Evolutionary conservation across 2,113 vertebrate genomes (phyloP).

Genomic region (Chaetorhynchus papuensis): DNA sequence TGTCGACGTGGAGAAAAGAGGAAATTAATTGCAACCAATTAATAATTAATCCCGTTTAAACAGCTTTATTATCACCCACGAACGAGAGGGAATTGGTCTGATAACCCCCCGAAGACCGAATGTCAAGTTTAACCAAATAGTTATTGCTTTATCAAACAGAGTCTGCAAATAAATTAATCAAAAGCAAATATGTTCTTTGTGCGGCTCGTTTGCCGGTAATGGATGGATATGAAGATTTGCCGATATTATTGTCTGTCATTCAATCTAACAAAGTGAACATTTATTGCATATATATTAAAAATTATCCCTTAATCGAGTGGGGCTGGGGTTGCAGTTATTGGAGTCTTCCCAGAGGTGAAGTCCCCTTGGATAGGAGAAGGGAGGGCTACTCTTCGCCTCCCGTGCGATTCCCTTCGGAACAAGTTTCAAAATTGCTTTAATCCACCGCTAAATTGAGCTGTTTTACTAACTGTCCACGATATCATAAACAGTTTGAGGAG

Average conservation of each 20-base stretch:
- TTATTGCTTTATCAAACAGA: slow-evolving; percentile 98
- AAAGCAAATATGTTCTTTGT: slow-evolving; percentile 85
- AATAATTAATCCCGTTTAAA: slow-evolving; percentile 87
- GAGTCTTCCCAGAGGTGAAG: slow-evolving; percentile 94
- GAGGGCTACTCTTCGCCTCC: slow-evolving; percentile 38
- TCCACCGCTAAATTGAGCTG: slow-evolving; percentile 79
- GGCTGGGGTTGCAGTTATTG: slow-evolving; percentile 92
- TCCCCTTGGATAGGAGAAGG: slow-evolving; percentile 82
- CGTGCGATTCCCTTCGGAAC: slow-evolving; percentile 84
- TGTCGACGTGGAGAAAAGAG: slow-evolving; percentile 53
- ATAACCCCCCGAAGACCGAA: slow-evolving; percentile 84
- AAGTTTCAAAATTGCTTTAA: slow-evolving; percentile 84
- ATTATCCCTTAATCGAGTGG: slow-evolving; percentile 95
- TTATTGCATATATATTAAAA: slow-evolving; percentile 99
- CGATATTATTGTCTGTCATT: slow-evolving; percentile 99
- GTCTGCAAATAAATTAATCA: slow-evolving; percentile 98
- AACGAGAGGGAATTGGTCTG: slow-evolving; percentile 79
- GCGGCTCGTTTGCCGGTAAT: slow-evolving; percentile 91
- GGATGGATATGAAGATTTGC: slow-evolving; percentile 95
- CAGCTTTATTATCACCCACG: slow-evolving; percentile 75
- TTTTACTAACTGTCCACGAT: slow-evolving; percentile 82
- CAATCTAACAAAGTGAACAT: slow-evolving; percentile 99
- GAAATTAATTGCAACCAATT: slow-evolving; percentile 87
- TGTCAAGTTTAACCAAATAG: slow-evolving; percentile 86
- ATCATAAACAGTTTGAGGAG: slow-evolving; percentile 71